Evolutionary conservation across 2,113 vertebrate species (phyloP).

Genomic region (Megaceryle maxima): DNA sequence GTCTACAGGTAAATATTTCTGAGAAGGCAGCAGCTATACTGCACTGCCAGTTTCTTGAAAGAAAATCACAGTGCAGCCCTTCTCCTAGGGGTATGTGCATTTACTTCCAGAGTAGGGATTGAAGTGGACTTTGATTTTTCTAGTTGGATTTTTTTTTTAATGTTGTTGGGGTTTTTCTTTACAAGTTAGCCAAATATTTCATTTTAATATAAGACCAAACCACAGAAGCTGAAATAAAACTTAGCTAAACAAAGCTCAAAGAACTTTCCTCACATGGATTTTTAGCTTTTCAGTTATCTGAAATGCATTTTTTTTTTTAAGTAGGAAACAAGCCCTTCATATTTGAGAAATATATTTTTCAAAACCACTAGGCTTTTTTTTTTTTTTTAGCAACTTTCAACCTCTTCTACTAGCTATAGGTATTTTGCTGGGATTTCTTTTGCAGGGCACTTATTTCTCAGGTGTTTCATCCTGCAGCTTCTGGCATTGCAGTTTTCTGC

Average conservation of each 20-base stretch:
- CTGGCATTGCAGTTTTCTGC: not conserved
- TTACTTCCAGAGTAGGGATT: not conserved
- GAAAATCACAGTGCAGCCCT: not conserved
- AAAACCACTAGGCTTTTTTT: not conserved
- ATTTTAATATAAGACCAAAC: not conserved
- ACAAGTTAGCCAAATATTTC: not conserved
- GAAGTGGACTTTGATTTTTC: not conserved
- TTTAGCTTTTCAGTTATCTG: not conserved
- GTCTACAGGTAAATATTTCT: not conserved
- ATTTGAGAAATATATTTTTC: not conserved
- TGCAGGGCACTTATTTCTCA: not conserved
- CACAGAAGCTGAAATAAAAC: not conserved
- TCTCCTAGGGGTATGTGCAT: slow-evolving; percentile 16
- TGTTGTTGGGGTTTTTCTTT: not conserved
- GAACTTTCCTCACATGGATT: not conserved
- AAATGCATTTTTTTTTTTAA: not conserved
- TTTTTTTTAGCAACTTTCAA: not conserved
- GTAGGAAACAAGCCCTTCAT: not conserved
- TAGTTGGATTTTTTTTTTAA: not conserved
- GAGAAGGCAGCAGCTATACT: not conserved
- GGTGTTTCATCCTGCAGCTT: not conserved
- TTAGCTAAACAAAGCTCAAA: not conserved
- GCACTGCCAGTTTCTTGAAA: slow-evolving; percentile 1
- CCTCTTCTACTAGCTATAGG: not conserved
- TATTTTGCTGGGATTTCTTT: not conserved